phyloP scores from a whole-genome alignment of 2,888 invertebrate species.

The Sympetrum striolatum region DNA sequence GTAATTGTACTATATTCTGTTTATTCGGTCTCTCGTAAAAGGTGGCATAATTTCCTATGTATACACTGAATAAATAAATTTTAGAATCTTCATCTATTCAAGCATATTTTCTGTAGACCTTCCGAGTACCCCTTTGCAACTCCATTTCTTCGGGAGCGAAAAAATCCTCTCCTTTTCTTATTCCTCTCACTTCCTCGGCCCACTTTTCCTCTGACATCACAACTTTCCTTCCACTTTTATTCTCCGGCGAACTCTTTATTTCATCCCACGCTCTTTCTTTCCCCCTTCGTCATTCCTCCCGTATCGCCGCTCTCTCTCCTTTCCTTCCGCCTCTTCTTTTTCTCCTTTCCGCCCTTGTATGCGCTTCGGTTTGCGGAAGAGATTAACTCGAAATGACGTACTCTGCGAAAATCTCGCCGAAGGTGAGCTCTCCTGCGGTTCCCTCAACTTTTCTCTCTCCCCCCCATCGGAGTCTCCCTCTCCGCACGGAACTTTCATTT shows the following conservation, averaged over 20 bases:
- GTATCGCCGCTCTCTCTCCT: background rate
- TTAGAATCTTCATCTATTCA: too few relatives aligned
- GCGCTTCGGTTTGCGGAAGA: background rate
- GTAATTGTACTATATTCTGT: too few relatives aligned
- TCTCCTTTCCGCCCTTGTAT: background rate
- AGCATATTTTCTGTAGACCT: too few relatives aligned
- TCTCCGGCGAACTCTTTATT: background rate
- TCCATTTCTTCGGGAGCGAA: too few relatives aligned
- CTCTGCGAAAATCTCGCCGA: background rate
- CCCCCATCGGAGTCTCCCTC: background rate
- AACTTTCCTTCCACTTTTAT: background rate
- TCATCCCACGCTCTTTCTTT: background rate
- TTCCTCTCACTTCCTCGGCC: background rate
- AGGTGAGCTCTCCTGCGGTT: background rate
- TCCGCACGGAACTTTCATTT: background rate
- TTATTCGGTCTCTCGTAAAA: too few relatives aligned
- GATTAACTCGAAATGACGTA: background rate
- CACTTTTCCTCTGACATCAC: background rate
- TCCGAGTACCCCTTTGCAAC: too few relatives aligned
- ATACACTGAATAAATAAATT: too few relatives aligned
- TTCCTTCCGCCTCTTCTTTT: background rate
- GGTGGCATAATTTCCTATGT: too few relatives aligned
- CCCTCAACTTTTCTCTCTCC: background rate
- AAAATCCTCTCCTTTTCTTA: too few relatives aligned
- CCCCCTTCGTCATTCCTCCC: background rate